Percentiles rank a stretch among this genome's conserved stretches.
Conservation (phyloP, 2,113 vertebrate species). For the Halcyon malimbica region DNA sequence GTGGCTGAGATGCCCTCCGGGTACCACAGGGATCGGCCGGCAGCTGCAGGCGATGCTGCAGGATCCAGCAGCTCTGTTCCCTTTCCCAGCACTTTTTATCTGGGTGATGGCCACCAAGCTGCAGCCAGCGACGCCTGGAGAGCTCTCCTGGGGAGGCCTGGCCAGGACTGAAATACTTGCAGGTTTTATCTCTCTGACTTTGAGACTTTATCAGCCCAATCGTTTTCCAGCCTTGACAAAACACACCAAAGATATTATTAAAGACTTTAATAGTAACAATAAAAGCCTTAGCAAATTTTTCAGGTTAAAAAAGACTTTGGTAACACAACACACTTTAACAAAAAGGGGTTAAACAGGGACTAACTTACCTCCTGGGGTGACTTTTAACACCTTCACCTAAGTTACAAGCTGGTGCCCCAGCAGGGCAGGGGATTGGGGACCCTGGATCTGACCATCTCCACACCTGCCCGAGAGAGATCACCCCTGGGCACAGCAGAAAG, state of each 20-base stretch:
- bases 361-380: background rate
- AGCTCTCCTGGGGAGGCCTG: background rate
- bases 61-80: background rate
- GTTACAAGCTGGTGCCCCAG: background rate
- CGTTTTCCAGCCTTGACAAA: background rate
- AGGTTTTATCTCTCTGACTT: conserved; percentile 10
- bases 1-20: fast-evolving
- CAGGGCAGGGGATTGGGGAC: too few species aligned
- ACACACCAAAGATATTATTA: background rate
- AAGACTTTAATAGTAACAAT: background rate
- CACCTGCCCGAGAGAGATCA: background rate
- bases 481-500: background rate
- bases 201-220: background rate
- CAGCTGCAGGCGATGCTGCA: background rate
- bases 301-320: background rate
- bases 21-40: background rate
- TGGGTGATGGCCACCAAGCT: background rate
- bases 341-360: background rate
- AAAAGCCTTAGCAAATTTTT: background rate
- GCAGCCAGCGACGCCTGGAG: background rate
- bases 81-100: background rate
- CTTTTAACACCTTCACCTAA: background rate
- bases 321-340: background rate
- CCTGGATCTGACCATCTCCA: too few species aligned
- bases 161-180: background rate